phyloP scores from a whole-genome alignment of 2,888 invertebrate species.

The Andrena trimmerana region DNA sequence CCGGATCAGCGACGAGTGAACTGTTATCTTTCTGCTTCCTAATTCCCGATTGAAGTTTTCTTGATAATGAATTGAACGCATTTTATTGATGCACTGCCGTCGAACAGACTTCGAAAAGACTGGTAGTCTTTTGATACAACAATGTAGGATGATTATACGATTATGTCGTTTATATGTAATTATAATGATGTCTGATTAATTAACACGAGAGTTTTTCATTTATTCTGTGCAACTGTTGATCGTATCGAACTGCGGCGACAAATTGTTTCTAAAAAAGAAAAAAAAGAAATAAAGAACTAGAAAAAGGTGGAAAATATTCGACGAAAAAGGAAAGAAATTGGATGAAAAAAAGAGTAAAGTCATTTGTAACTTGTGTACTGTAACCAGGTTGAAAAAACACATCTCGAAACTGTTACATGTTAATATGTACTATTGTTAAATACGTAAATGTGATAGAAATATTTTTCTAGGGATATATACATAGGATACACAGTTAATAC shows the following conservation, averaged over 20 bases:
- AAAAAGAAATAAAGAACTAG: not conserved
- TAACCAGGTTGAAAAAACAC: conserved; percentile 59
- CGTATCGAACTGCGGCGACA: not conserved
- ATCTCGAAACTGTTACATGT: conserved; percentile 71
- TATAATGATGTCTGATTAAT: conserved; percentile 13
- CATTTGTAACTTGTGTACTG: conserved; percentile 65
- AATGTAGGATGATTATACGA: conserved; percentile 5
- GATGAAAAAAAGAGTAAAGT: conserved; percentile 37
- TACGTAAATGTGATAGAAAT: conserved; percentile 63
- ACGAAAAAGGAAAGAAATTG: conserved; percentile 42
- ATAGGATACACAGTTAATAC: conserved; percentile 38
- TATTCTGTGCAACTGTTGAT: conserved; percentile 16
- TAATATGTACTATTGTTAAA: conserved; percentile 62
- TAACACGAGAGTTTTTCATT: conserved; percentile 16
- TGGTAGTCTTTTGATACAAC: conserved; percentile 24
- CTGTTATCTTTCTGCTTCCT: conserved; percentile 25
- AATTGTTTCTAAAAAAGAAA: conserved; percentile 1
- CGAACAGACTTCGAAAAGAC: conserved; percentile 19
- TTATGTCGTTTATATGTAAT: conserved; percentile 44
- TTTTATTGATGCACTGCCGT: conserved; percentile 36
- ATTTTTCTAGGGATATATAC: conserved; percentile 65
- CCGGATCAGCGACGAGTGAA: conserved; percentile 31
- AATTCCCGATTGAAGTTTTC: conserved; percentile 24
- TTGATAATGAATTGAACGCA: not conserved
- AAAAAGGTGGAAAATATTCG: conserved; percentile 19